Evolutionary conservation across 2,113 vertebrate genomes (phyloP).

Genomic region (Coryphaenoides rupestris): DNA sequence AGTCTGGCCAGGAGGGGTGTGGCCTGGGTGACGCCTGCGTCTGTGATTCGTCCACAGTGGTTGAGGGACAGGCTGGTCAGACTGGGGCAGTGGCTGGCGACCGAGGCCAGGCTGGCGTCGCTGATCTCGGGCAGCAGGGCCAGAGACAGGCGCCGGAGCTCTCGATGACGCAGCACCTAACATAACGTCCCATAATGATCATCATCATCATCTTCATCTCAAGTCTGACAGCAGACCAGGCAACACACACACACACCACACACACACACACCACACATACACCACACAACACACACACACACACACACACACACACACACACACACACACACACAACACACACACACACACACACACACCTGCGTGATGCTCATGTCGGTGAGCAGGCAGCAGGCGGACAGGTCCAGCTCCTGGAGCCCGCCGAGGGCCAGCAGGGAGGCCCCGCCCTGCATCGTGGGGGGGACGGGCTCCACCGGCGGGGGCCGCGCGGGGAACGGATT

Average conservation of each 20-base stretch:
- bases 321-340: too few species aligned
- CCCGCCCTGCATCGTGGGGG: slow-evolving; percentile 50
- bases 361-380: slow-evolving; percentile 80
- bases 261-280: too few species aligned
- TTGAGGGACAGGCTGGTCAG: slow-evolving; percentile 73
- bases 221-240: too few species aligned
- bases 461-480: slow-evolving; percentile 59
- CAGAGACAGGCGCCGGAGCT: slow-evolving; percentile 75
- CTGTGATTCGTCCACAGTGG: slow-evolving; percentile 75
- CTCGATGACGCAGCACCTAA: slow-evolving; percentile 72
- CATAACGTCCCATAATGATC: too few species aligned
- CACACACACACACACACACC: slow-evolving; percentile 44
- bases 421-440: slow-evolving; percentile 68
- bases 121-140: slow-evolving; percentile 76
- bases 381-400: slow-evolving; percentile 78
- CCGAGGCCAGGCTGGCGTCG: slow-evolving; percentile 68
- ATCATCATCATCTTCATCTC: too few species aligned
- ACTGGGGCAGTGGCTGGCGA: slow-evolving; percentile 74
- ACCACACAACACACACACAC: too few species aligned
- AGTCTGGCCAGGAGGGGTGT: slow-evolving; percentile 68
- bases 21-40: slow-evolving; percentile 69
- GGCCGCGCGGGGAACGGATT: slow-evolving; percentile 60
- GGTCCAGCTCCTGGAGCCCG: slow-evolving; percentile 77
- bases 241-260: too few species aligned
- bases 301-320: too few species aligned